Percentiles rank a stretch among this genome's conserved stretches.
phyloP scores from a whole-genome alignment of 2,113 vertebrate species.

The Trogon melanurus region DNA sequence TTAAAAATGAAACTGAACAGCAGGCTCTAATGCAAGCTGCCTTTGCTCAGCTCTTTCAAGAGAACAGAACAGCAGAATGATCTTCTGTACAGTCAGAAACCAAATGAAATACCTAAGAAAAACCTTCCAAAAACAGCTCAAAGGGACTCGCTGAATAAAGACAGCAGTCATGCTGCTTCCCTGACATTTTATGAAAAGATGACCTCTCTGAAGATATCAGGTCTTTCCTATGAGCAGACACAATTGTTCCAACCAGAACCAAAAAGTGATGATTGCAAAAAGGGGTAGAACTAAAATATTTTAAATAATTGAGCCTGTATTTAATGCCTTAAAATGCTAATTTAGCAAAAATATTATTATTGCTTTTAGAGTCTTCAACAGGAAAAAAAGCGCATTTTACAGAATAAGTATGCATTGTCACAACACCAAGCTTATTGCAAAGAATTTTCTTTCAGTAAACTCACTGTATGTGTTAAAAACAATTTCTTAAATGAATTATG shows the following conservation, averaged over 20 bases:
- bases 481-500: not conserved
- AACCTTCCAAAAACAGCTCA: not conserved
- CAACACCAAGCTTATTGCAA: not conserved
- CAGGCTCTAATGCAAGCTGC: not conserved
- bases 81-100: not conserved
- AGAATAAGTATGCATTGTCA: not conserved
- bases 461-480: not conserved
- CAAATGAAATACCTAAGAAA: slow-evolving; percentile 27
- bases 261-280: not conserved
- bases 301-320: not conserved
- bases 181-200: slow-evolving; percentile 2
- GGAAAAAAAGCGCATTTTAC: not conserved
- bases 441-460: not conserved
- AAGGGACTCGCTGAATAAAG: slow-evolving; percentile 26
- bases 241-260: not conserved
- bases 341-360: not conserved
- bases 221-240: not conserved
- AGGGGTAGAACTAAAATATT: not conserved
- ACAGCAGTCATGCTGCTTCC: slow-evolving; percentile 11
- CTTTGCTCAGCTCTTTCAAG: not conserved
- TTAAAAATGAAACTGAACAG: not conserved
- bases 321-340: not conserved
- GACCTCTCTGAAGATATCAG: not conserved
- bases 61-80: not conserved
- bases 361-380: not conserved